Percentiles rank a stretch among this genome's conserved stretches.
Evolutionary conservation across 2,113 vertebrate genomes (phyloP).

Genomic region (Mellivora capensis): DNA sequence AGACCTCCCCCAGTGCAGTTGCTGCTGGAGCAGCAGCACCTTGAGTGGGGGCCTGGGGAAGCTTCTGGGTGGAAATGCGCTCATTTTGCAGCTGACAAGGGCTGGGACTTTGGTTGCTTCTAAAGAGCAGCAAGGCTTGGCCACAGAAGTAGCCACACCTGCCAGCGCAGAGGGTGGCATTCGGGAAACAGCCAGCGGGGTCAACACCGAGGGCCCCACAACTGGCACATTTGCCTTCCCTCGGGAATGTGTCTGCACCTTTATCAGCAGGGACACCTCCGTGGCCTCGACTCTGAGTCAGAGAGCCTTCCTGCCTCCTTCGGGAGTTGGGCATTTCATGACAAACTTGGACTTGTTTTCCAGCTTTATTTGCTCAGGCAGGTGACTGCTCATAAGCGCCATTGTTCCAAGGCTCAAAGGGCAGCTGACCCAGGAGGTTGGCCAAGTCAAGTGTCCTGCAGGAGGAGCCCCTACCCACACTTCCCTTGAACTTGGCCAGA

Average conservation of each 20-base stretch:
- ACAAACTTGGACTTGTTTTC: background rate
- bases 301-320: rapidly evolving
- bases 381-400: background rate
- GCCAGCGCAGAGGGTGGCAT: background rate
- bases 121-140: background rate
- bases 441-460: background rate
- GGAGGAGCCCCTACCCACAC: rapidly evolving
- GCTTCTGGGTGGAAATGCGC: too few relatives aligned
- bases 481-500: background rate
- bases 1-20: rapidly evolving
- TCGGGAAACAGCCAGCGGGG: background rate
- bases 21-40: background rate
- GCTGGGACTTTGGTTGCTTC: background rate
- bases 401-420: background rate
- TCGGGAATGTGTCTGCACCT: background rate
- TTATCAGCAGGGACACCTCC: background rate
- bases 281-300: background rate
- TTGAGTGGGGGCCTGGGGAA: background rate
- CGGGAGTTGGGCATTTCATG: rapidly evolving
- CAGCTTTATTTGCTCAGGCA: background rate
- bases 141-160: background rate
- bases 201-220: background rate
- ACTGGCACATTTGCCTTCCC: background rate
- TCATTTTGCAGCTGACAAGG: background rate
- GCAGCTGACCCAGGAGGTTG: background rate